Percentiles rank a stretch among this genome's conserved stretches.
phyloP scores from a whole-genome alignment of 1,140 invertebrate genomes.

The Trichonephila clavata region DNA sequence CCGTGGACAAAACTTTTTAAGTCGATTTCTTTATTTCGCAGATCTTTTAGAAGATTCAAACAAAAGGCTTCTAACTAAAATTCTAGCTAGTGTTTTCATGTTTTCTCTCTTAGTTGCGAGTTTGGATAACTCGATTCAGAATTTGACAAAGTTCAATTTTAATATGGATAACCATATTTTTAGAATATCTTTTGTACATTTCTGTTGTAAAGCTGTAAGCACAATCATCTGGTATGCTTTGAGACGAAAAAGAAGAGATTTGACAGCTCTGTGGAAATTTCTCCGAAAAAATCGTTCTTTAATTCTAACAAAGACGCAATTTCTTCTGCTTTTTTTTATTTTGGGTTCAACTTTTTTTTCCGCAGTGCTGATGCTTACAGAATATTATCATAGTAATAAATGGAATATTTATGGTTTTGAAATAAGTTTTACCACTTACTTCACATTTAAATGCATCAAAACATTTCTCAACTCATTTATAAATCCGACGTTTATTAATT shows the following conservation, averaged over 20 bases:
- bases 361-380: no score
- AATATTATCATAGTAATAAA: no score
- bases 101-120: not conserved
- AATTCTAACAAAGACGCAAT: not conserved
- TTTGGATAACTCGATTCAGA: not conserved
- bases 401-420: no score
- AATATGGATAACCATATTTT: not conserved
- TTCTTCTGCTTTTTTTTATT: no score
- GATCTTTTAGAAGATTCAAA: not conserved
- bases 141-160: fast-evolving
- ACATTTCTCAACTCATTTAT: no score
- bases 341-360: no score
- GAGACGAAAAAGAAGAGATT: not conserved
- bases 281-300: not conserved
- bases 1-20: not conserved
- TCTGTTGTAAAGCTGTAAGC: not conserved
- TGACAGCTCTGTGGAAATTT: not conserved
- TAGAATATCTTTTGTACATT: not conserved
- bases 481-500: no score
- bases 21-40: not conserved
- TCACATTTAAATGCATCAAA: no score
- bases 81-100: not conserved
- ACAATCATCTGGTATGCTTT: not conserved
- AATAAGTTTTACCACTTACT: no score
- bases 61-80: not conserved